Conservation (phyloP, 2,113 vertebrate species). For the Phalacrocorax carbo region DNA sequence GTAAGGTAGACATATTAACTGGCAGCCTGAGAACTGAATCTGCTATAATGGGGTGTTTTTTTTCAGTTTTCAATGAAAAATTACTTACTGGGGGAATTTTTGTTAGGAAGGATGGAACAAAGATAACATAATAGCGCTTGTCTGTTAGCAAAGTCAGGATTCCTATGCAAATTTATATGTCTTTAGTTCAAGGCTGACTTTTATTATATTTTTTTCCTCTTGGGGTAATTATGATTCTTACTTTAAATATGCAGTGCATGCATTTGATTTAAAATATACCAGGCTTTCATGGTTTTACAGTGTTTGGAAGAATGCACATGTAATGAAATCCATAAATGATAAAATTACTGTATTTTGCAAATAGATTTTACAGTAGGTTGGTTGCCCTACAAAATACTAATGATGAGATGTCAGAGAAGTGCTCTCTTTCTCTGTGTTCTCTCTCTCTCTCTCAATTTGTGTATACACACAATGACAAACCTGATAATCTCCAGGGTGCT, state of each 20-base stretch:
- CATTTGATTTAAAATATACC: background rate
- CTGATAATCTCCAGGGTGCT: constrained; percentile 32
- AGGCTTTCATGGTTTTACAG: constrained; percentile 8
- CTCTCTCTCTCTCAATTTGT: background rate
- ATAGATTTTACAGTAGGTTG: constrained; percentile 27
- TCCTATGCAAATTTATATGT: background rate
- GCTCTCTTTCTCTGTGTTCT: background rate
- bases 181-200: background rate
- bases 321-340: constrained; percentile 42
- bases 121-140: background rate
- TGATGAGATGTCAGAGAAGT: constrained; percentile 32
- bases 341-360: constrained; percentile 51
- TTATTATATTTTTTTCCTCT: background rate
- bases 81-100: background rate
- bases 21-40: background rate
- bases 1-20: background rate
- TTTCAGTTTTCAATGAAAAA: background rate
- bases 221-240: background rate
- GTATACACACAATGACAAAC: background rate
- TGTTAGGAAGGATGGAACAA: background rate
- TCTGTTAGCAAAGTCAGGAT: background rate
- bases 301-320: constrained; percentile 11
- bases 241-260: background rate
- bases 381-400: constrained; percentile 51
- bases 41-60: background rate